phyloP scores from a whole-genome alignment of 2,888 invertebrate genomes.

The Lochmaea capreae region DNA sequence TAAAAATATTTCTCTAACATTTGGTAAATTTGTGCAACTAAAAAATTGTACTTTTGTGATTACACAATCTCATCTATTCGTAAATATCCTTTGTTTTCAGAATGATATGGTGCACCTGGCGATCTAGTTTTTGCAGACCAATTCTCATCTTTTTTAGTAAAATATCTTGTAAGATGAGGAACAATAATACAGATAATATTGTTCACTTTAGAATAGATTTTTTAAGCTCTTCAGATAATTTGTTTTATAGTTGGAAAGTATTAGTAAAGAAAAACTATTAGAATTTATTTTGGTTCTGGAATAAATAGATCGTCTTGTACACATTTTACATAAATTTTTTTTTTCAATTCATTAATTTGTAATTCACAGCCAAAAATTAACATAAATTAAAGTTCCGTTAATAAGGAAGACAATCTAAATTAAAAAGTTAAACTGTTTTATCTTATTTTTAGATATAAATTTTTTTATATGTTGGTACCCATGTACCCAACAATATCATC shows the following conservation, averaged over 20 bases:
- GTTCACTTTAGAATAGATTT: neutral
- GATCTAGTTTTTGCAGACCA: neutral
- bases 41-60: slow-evolving; percentile 59
- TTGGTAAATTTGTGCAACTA: slow-evolving; percentile 57
- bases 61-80: slow-evolving; percentile 50
- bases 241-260: neutral
- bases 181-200: neutral
- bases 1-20: slow-evolving; percentile 58
- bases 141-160: neutral
- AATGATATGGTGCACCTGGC: slow-evolving; percentile 16
- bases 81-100: slow-evolving; percentile 39
- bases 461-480: neutral
- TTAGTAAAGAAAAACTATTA: neutral
- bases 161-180: neutral
- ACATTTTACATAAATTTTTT: neutral
- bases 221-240: neutral
- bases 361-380: slow-evolving; percentile 38
- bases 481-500: too few relatives aligned
- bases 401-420: neutral
- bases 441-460: neutral
- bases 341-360: neutral
- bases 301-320: slow-evolving; percentile 1
- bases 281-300: neutral
- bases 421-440: too few relatives aligned
- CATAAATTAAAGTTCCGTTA: slow-evolving; percentile 42